Percentiles rank a stretch among this genome's conserved stretches.
Conservation (phyloP, 2,113 vertebrate genomes). For the Sitta europaea region DNA sequence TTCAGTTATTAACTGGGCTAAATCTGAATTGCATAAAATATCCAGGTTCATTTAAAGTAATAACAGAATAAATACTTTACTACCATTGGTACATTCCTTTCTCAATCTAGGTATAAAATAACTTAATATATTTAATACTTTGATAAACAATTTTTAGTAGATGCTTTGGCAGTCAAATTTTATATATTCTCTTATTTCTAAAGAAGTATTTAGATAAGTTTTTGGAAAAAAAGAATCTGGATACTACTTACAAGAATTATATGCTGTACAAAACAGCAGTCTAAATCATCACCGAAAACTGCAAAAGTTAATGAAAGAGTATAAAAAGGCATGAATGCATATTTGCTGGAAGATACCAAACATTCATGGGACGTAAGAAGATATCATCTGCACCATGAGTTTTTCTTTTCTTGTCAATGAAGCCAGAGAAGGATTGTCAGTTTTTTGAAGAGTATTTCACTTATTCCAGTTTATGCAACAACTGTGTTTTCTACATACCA, state of each 20-base stretch:
- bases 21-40: background rate
- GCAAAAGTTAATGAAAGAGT: background rate
- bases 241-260: background rate
- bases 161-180: conserved; percentile 37
- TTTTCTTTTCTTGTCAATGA: background rate
- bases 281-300: conserved; percentile 12
- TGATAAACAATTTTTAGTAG: conserved; percentile 23
- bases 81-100: conserved; percentile 37
- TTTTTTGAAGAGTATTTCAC: background rate
- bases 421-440: background rate
- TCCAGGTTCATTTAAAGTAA: conserved; percentile 31
- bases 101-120: conserved; percentile 45
- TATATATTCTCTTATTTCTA: conserved; percentile 25
- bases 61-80: conserved; percentile 65
- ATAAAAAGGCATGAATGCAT: background rate
- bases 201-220: background rate
- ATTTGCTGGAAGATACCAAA: background rate
- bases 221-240: background rate
- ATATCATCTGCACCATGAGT: background rate
- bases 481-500: background rate
- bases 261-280: conserved; percentile 8
- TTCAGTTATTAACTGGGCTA: background rate
- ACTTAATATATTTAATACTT: conserved; percentile 56
- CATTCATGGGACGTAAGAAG: background rate
- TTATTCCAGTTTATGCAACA: background rate